phyloP scores from a whole-genome alignment of 2,113 vertebrate species.

The Aythya baeri region DNA sequence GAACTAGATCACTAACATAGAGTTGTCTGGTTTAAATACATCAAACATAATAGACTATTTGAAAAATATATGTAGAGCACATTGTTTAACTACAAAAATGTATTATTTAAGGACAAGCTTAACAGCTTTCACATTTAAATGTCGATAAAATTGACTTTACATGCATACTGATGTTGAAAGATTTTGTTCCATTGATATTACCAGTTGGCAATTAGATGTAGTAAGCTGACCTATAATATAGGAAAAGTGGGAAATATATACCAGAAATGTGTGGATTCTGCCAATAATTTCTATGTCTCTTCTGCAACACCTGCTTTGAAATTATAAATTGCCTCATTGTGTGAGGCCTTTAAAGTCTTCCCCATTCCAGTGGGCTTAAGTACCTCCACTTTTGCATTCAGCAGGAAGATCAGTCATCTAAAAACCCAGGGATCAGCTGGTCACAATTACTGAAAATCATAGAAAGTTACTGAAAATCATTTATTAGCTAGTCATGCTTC shows the following conservation, averaged over 20 bases:
- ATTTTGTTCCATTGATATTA: not conserved
- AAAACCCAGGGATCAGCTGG: not conserved
- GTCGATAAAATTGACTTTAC: not conserved
- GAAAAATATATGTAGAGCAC: not conserved
- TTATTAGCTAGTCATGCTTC: not conserved
- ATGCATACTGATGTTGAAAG: not conserved
- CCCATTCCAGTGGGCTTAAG: not conserved
- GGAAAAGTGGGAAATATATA: not conserved
- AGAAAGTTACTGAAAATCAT: not conserved
- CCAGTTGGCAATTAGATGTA: not conserved
- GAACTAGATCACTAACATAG: not conserved
- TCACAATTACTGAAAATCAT: not conserved
- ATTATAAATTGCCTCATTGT: not conserved
- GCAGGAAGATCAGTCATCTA: not conserved
- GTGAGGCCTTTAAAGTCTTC: not conserved
- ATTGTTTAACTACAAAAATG: not conserved
- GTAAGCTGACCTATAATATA: not conserved
- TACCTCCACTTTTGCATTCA: not conserved
- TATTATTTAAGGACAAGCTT: not conserved
- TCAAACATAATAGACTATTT: not conserved
- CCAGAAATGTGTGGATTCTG: not conserved
- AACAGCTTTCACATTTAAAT: not conserved
- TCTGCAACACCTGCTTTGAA: not conserved
- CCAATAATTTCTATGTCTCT: not conserved
- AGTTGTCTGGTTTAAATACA: not conserved